Evolutionary conservation across 2,113 vertebrate species (phyloP), one percentile per base, ranked within the genome.

Genomic region (Megaceryle torquata): DNA sequence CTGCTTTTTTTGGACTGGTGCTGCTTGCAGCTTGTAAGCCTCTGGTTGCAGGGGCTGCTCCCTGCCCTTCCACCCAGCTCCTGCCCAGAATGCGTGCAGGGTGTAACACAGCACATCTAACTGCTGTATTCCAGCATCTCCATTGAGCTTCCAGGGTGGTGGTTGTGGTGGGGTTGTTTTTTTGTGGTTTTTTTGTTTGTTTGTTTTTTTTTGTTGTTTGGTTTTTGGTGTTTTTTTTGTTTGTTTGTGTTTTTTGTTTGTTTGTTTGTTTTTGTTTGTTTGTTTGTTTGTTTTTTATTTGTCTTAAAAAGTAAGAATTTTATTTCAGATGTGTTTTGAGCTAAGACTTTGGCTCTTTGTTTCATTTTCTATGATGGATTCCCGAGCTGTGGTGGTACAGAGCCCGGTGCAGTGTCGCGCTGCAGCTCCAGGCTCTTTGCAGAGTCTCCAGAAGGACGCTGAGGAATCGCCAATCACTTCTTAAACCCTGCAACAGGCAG

Each of bases 371-470:
- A 37, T 50, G 94, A 28, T 64, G 86, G 63, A 71, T 89, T 80
- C 71, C 75, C 60, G 71, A 82, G 79, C 86, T 0, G 4, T 43
- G 88, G 31, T 39, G 15, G 25, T 15, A 5, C 44, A 15, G 74
- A 91, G 44, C 81, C 59, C 0, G 0, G 11, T 0, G 13, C 0
- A 8, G 54, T 44, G 50, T 51, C 0, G 0, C n/a, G 2, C 71
- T 86, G 91, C 79, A 81, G 90, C 69, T 72, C 72, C 33, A 13
- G 78, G 57, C 70, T 87, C 81, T 78, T 59, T 29, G 44, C 81
- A 64, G 61, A 25, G 39, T 56, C 76, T 95, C 79, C 69, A 86
- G 80, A 44, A 90, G 88, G 92, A 89, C 28, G 28, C 67, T 19
- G 77, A 91, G 82, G 78, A 84, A 81, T 53, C 64, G 51, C 56